A percentile compares a stretch with the other conserved stretches of the same genome.
Evolutionary conservation across 2,113 vertebrate species (phyloP).

Genomic region (Edolisoma coerulescens): DNA sequence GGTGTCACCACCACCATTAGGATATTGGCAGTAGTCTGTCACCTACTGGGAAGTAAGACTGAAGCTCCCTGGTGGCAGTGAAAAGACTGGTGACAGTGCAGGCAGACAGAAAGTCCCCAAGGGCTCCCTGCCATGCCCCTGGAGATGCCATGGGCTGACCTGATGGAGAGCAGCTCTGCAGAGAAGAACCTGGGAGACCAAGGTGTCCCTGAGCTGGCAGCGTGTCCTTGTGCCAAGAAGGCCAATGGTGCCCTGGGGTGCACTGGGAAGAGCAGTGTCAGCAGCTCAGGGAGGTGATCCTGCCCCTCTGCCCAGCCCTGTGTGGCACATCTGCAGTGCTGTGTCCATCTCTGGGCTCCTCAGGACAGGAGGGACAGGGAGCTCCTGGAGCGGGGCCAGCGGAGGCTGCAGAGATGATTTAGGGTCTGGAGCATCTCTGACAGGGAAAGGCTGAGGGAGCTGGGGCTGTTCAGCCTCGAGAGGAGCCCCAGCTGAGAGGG

Average conservation of each 20-base stretch:
- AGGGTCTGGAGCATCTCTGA: not conserved
- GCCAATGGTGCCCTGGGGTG: too few relatives aligned
- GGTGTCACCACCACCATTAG: not conserved
- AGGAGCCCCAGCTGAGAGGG: not conserved
- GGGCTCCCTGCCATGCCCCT: not conserved
- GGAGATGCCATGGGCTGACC: not conserved
- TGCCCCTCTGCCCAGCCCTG: not conserved
- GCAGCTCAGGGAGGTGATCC: not conserved
- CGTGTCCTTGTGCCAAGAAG: not conserved
- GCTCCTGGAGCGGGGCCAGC: not conserved
- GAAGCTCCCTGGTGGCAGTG: not conserved
- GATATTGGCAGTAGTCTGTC: not conserved
- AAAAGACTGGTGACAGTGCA: not conserved
- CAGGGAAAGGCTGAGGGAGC: not conserved
- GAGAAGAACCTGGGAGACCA: not conserved
- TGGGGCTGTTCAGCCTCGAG: not conserved
- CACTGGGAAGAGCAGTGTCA: not conserved
- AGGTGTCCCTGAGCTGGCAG: not conserved
- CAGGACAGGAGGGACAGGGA: not conserved
- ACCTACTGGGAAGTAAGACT: not conserved
- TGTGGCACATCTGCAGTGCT: not conserved
- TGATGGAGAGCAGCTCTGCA: not conserved
- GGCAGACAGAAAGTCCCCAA: not conserved
- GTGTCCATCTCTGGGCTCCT: not conserved
- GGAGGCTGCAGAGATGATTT: fast-evolving